Conservation (phyloP, 2,888 invertebrate species). For the Lasioglossum villosulum region DNA sequence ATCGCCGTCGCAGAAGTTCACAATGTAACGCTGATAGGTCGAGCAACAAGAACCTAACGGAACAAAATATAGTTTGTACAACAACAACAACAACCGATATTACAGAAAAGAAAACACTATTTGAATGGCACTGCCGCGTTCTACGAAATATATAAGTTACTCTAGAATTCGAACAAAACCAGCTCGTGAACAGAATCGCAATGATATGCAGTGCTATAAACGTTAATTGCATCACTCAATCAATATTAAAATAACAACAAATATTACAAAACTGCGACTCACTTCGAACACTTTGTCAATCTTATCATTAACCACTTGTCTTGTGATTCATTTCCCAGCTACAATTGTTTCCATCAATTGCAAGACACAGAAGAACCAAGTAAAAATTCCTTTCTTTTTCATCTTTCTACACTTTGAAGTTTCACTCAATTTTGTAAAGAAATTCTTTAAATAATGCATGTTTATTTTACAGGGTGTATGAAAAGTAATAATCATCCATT, state of each 20-base stretch:
- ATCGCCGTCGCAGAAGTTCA: conserved; percentile 47
- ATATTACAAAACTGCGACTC: neutral
- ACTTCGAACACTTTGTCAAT: neutral
- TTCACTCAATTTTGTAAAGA: no score
- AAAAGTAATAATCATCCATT: no score
- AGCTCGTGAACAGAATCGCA: neutral
- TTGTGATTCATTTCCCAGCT: neutral
- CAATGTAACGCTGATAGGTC: conserved; percentile 48
- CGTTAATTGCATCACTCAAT: neutral
- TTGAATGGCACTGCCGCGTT: conserved; percentile 14
- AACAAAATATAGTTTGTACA: conserved; percentile 66
- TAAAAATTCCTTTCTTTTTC: no score
- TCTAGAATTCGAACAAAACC: conserved; percentile 10
- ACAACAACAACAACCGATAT: conserved; percentile 67
- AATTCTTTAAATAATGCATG: no score
- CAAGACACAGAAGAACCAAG: no score
- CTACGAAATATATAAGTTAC: neutral
- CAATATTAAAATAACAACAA: neutral
- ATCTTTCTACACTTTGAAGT: no score
- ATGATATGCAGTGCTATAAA: neutral
- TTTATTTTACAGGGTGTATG: no score
- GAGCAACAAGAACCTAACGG: conserved; percentile 63
- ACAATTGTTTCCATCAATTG: neutral
- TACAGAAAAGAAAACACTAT: conserved; percentile 25
- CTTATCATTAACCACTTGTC: neutral